Evolutionary conservation across 2,113 vertebrate species (phyloP), one percentile per base, ranked within the genome.

Genomic region (Athene cunicularia): DNA sequence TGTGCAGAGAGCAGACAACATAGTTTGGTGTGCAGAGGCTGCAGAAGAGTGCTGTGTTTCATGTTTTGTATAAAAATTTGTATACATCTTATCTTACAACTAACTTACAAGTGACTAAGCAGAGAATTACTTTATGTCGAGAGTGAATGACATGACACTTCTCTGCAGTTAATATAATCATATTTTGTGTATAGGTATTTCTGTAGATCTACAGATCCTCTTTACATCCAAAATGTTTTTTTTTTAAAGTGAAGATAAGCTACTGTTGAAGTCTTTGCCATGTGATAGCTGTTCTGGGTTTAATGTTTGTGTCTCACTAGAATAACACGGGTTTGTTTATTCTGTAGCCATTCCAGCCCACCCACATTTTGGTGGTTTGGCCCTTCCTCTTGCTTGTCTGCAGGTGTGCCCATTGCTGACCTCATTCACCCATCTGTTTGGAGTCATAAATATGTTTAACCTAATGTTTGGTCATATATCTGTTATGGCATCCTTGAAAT

Each of bases 391-490:
- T 91, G 60, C 95, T 95, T 86, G 91, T 96, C 95, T 97, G 97
- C 98, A 98, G 98, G 98, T 98, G 98, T 98, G 97, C 87, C 95
- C 60, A 43, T 94, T 67, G 82, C 91, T 97, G 94, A 96, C 96
- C 96, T 97, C 93, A 95, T 67, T 95, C 90, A 84, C 80, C 94
- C 82, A 70, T 87, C 92, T 98, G 85, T 97, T 96, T 96, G 66
- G 82, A 95, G 95, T 95, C 94, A 93, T 88, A 96, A 97, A 96
- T 96, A 92, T 12, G 9, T 92, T 90, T 91, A 88, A 95, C 74
- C 53, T 95, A 86, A 88, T 60, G 80, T 86, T 93, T 95, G 71
- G 64, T 33, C 14, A 3, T 95, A 97, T 96, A 93, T 92, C 71
- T 92, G 39, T 80, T 81, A 50, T 43, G 32, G 28, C 33, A 77